Percentiles rank a stretch among this genome's conserved stretches.
phyloP scores from a whole-genome alignment of 2,888 invertebrate genomes.

The Macrostomum cliftonense region DNA sequence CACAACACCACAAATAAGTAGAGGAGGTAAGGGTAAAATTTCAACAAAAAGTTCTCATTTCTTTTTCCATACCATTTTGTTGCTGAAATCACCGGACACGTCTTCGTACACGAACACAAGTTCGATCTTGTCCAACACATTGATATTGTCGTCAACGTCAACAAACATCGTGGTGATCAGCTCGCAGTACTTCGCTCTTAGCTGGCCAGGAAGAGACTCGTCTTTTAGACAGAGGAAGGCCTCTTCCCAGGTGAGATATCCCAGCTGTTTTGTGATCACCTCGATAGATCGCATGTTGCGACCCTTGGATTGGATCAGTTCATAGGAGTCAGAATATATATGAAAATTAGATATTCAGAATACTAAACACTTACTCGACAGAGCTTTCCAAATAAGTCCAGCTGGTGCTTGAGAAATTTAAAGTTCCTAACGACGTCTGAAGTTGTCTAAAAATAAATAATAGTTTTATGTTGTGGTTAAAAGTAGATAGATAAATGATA shows the following conservation, averaged over 20 bases:
- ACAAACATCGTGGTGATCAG: conserved; percentile 32
- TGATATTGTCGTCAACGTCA: conserved; percentile 28
- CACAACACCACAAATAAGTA: too few species aligned
- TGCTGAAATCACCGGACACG: conserved; percentile 1
- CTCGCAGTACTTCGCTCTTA: conserved; percentile 32
- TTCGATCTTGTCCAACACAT: conserved; percentile 29
- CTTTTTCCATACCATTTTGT: too few species aligned
- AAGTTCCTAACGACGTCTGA: conserved; percentile 18
- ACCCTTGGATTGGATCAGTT: conserved; percentile 16
- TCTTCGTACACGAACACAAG: conserved; percentile 27
- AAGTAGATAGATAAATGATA: too few species aligned
- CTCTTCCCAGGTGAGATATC: conserved; percentile 33
- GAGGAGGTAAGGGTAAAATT: too few species aligned
- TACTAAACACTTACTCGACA: conserved; percentile 14
- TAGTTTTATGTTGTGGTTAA: too few species aligned
- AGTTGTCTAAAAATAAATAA: not conserved
- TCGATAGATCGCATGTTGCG: conserved; percentile 29
- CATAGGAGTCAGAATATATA: too few species aligned
- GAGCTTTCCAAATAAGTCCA: conserved; percentile 30
- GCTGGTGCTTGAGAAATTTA: conserved; percentile 29
- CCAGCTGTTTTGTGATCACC: conserved; percentile 27
- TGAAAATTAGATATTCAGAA: too few species aligned
- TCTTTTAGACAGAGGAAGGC: conserved; percentile 29
- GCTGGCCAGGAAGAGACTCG: conserved; percentile 23
- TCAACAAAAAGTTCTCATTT: too few species aligned